These are phyloP conservation scores for Teleogryllus occipitalis DNA, from an alignment of 1,140 invertebrate species.

Conservation along the genomic window DNA sequence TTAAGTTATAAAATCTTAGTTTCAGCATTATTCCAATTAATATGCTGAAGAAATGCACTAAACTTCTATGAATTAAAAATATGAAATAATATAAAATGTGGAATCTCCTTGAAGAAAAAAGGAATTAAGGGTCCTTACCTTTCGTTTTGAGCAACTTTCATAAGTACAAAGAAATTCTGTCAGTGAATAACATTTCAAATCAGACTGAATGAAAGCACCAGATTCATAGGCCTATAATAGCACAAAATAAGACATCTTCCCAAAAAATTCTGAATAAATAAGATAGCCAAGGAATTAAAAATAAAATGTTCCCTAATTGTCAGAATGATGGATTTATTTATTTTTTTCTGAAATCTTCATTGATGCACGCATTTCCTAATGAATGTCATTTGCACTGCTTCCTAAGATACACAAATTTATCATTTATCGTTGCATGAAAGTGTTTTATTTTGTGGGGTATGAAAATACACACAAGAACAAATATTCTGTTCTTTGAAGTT, in stretches of 20 bases:
- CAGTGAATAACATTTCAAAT: background rate
- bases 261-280: too few relatives aligned
- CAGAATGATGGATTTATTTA: too few relatives aligned
- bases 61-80: constrained; percentile 6
- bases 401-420: background rate
- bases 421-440: background rate
- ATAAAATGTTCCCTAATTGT: background rate
- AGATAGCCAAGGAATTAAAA: too few relatives aligned
- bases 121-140: background rate
- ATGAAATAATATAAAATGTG: background rate
- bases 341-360: background rate
- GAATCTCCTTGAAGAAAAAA: background rate
- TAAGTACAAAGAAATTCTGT: background rate
- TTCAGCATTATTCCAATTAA: background rate
- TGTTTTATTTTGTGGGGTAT: background rate
- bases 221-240: background rate
- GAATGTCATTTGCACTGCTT: too few relatives aligned
- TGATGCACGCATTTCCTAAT: background rate
- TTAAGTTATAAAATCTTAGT: background rate
- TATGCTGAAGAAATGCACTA: background rate
- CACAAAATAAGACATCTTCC: too few relatives aligned
- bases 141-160: background rate
- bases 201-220: background rate
- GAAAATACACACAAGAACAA: background rate
- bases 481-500: background rate